phyloP scores from a whole-genome alignment of 2,113 vertebrate species.

The Morphnarchus princeps region DNA sequence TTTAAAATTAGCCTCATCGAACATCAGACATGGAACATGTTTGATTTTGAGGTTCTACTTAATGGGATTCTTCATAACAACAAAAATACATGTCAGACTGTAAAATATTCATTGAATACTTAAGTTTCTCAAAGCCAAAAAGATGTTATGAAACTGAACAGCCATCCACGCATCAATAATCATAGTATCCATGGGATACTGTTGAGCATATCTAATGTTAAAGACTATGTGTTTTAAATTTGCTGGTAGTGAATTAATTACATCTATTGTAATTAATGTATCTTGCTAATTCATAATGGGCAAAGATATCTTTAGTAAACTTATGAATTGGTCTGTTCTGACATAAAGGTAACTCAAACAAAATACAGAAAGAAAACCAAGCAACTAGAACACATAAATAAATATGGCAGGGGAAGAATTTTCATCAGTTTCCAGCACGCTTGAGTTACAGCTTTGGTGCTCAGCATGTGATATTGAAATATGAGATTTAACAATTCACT shows the following conservation, averaged over 20 bases:
- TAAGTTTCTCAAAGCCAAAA: neutral
- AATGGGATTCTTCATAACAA: neutral
- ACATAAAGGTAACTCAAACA: neutral
- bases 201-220: neutral
- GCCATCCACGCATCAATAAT: neutral
- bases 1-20: neutral
- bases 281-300: neutral
- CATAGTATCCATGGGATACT: neutral
- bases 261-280: neutral
- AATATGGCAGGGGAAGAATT: accelerated
- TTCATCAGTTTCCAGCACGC: neutral
- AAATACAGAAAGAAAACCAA: neutral
- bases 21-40: neutral
- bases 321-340: neutral
- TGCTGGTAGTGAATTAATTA: neutral
- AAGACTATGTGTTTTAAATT: neutral
- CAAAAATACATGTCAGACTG: neutral
- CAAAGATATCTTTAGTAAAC: neutral
- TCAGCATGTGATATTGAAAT: no score
- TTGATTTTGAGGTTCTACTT: neutral
- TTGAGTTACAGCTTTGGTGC: no score
- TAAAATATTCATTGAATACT: neutral
- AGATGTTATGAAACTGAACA: neutral
- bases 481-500: no score
- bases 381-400: neutral